Percentiles rank a stretch among this genome's conserved stretches.
These are phyloP conservation scores for Lepidurus apus DNA, from an alignment of 1,140 invertebrate species.

Conservation along the genomic window DNA sequence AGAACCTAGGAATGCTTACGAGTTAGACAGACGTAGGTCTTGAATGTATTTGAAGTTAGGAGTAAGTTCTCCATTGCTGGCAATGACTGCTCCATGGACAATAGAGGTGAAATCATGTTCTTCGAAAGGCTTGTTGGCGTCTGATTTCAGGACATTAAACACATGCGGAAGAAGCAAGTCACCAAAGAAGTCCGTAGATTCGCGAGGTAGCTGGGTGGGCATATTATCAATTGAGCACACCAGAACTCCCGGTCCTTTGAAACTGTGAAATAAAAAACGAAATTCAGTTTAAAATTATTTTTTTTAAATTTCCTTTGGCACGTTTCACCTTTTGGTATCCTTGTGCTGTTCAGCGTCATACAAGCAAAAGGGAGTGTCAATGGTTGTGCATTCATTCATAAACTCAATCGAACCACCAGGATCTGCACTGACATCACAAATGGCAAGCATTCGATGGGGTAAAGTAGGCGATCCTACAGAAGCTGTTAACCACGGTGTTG, in stretches of 20 bases:
- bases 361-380: conserved; percentile 96
- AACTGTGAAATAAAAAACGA: conserved; percentile 52
- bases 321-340: conserved; percentile 75
- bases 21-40: conserved; percentile 63
- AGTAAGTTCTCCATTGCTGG: conserved; percentile 88
- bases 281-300: neutral
- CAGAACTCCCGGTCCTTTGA: conserved; percentile 91
- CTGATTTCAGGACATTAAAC: conserved; percentile 82
- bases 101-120: conserved; percentile 69
- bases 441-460: conserved; percentile 73
- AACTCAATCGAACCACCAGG: conserved; percentile 99
- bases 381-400: conserved; percentile 99
- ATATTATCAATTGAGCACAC: conserved; percentile 99
- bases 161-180: conserved; percentile 84
- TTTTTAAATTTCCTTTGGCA: neutral
- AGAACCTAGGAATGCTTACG: conserved; percentile 38
- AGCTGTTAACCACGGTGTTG: conserved; percentile 87
- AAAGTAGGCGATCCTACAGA: conserved; percentile 77
- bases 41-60: conserved; percentile 92
- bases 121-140: conserved; percentile 75
- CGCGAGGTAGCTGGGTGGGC: conserved; percentile 95
- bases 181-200: conserved; percentile 97
- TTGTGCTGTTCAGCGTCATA: conserved; percentile 98
- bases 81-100: conserved; percentile 88
- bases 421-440: conserved; percentile 60